Evolutionary conservation across 1,140 invertebrate species (phyloP).

Genomic region (Drosophila repleta): DNA sequence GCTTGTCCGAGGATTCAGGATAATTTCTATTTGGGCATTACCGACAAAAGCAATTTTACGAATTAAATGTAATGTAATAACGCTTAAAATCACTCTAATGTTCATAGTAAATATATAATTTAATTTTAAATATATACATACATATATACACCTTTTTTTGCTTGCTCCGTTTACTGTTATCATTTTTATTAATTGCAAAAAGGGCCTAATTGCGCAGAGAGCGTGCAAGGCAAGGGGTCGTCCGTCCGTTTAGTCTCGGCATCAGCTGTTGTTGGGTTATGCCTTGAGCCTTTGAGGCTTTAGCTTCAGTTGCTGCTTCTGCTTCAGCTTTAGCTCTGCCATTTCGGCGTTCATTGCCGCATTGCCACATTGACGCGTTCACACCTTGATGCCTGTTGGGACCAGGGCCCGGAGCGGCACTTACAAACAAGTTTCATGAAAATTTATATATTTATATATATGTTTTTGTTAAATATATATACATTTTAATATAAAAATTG

Average conservation of each 20-base stretch:
- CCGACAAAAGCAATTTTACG: no score
- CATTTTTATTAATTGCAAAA: constrained; percentile 69
- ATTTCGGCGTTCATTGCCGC: constrained; percentile 40
- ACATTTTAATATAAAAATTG: constrained; percentile 73
- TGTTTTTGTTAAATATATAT: constrained; percentile 29
- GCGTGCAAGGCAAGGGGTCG: constrained; percentile 15
- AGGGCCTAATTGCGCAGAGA: constrained; percentile 58
- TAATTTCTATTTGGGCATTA: no score
- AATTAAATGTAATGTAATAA: no score
- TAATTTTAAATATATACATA: neutral
- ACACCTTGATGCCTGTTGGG: constrained; percentile 53
- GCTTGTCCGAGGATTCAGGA: no score
- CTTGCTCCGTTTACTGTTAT: constrained; percentile 46
- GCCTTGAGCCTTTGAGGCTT: constrained; percentile 25
- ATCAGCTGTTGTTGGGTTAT: constrained; percentile 37
- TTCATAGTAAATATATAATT: neutral
- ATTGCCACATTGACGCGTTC: constrained; percentile 73
- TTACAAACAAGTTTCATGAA: constrained; percentile 43
- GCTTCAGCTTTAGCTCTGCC: constrained; percentile 25
- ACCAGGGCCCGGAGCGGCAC: constrained; percentile 18
- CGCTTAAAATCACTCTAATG: no score
- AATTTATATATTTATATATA: constrained; percentile 1
- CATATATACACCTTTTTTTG: constrained; percentile 10
- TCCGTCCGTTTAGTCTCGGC: constrained; percentile 33
- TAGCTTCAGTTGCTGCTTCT: constrained; percentile 28